Conservation (phyloP, 2,797 vertebrate species). For the Harpagifer antarcticus region DNA sequence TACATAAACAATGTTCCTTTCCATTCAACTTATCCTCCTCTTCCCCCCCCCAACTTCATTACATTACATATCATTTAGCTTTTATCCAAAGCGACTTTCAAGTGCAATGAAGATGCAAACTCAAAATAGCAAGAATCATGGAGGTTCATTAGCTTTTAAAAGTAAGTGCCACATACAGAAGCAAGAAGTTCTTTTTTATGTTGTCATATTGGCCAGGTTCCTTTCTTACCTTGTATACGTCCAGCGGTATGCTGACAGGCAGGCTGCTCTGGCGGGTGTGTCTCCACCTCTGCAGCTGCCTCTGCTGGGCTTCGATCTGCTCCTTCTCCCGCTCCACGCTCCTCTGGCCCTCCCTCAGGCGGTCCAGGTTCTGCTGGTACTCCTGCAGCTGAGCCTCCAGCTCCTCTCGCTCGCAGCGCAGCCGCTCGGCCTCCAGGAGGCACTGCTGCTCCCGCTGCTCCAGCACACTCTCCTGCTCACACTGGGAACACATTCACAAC, state of each 20-base stretch:
- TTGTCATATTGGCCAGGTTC: too few species aligned
- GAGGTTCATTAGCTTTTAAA: too few species aligned
- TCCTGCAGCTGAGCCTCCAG: slow-evolving; percentile 88
- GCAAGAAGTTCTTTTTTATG: too few species aligned
- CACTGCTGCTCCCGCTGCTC: slow-evolving; percentile 84
- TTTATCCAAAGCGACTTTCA: too few species aligned
- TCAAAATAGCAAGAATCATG: too few species aligned
- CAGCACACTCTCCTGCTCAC: slow-evolving; percentile 79
- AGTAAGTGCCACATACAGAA: too few species aligned
- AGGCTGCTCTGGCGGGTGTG: slow-evolving; percentile 86
- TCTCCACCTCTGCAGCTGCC: slow-evolving; percentile 84
- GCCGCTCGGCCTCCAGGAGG: slow-evolving; percentile 80
- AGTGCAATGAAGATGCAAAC: too few species aligned
- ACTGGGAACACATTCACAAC: slow-evolving; percentile 34
- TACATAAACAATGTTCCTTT: neutral
- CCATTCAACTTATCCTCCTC: neutral
- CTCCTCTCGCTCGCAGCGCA: slow-evolving; percentile 79
- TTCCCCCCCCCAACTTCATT: too few species aligned
- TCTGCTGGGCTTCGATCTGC: slow-evolving; percentile 75
- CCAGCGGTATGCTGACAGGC: slow-evolving; percentile 78
- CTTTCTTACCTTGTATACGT: slow-evolving; percentile 81
- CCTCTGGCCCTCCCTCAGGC: slow-evolving; percentile 79
- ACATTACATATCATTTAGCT: too few species aligned
- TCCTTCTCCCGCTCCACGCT: slow-evolving; percentile 79
- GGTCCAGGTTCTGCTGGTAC: slow-evolving; percentile 85